Evolutionary conservation across 2,113 vertebrate species (phyloP).

Genomic region (Perca schrenkii): DNA sequence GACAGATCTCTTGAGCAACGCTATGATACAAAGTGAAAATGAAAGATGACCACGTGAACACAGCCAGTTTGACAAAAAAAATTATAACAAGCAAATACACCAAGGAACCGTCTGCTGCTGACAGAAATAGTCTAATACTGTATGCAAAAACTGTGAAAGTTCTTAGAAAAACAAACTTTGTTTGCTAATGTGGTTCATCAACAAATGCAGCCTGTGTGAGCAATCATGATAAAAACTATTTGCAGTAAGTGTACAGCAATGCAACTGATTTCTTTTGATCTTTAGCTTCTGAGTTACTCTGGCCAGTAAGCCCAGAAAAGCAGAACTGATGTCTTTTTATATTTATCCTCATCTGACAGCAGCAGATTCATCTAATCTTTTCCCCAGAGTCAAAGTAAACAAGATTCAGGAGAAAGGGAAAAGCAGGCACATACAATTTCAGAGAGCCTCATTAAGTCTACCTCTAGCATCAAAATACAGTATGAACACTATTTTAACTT

Average conservation of each 20-base stretch:
- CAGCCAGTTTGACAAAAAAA: background rate
- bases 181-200: background rate
- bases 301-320: background rate
- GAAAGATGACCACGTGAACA: background rate
- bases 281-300: background rate
- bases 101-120: background rate
- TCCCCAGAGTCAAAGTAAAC: conserved; percentile 14
- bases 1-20: background rate
- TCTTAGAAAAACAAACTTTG: background rate
- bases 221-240: background rate
- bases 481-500: conserved; percentile 11
- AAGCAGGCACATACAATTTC: background rate
- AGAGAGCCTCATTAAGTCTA: background rate
- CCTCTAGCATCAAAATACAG: background rate
- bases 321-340: background rate
- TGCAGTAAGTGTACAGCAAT: background rate
- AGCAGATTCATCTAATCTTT: background rate
- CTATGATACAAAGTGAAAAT: background rate
- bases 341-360: background rate
- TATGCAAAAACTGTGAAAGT: background rate
- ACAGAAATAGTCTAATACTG: background rate
- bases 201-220: background rate
- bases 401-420: background rate
- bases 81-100: too few relatives aligned
- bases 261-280: background rate